Evolutionary conservation across 92 coral and sea anemone species (phyloP), one percentile per base, ranked within the genome.

Genomic region (Scolanthus callimorphus): DNA sequence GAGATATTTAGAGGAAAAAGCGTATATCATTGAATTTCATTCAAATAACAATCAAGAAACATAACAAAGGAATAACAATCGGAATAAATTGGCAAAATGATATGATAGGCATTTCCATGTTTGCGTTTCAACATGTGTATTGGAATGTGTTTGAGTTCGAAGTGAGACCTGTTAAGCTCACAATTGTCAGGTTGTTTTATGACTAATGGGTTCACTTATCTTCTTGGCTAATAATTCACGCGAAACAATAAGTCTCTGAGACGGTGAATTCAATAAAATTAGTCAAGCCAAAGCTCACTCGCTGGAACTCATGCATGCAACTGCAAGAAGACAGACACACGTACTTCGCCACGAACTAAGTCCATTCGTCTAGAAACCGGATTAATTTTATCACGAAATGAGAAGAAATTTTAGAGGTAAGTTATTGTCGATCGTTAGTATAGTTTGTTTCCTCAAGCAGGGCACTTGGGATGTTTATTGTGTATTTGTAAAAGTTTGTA

Each of bases 181-280:
- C n/a, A n/a, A n/a, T n/a, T n/a, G n/a, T n/a, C n/a, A n/a, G n/a
- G n/a, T n/a, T n/a, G n/a, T n/a, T n/a, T n/a, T n/a, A 34, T 34
- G 15, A 6, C 43, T 34, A 34, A 34, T 34, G 43, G 43, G 43
- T 56, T 29, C 62, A 15, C 31, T 56, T 31, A 21, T 56, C 22
- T 4, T n/a, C 9, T 29, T 20, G 25, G 43, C 34, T 28, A 56
- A 27, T 39, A 56, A 56, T 13, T 47, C 39, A 56, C 22, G 34
- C 2, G 41, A 56, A 56, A 56, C 62, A 56, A 56, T 56, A 56
- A 44, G 0, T 31, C 12, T 28, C 25, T 11, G 2, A 17, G 62
- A 17, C 15, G 28, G 28, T 27, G 39, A 56, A 56, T 56, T 56
- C 62, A 56, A 56, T 13, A 31, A 56, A 56, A 39, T 31, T 30